Conservation (phyloP, 2,888 invertebrate genomes). For the Julus scanicus region DNA sequence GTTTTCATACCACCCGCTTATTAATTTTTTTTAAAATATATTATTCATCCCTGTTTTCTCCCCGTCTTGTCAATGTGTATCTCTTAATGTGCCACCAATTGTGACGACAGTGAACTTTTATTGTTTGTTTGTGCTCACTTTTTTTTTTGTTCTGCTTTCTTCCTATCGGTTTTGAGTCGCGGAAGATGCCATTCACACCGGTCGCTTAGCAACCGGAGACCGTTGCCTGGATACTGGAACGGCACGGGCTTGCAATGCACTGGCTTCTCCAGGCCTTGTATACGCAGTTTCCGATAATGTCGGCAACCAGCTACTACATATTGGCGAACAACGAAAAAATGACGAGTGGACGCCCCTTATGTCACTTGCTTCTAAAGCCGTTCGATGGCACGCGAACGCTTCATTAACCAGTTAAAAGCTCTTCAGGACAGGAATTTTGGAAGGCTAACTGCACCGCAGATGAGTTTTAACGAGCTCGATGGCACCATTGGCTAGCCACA, state of each 20-base stretch:
- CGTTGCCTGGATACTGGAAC: conserved; percentile 47
- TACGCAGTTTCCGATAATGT: background rate
- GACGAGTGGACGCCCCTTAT: background rate
- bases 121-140: conserved; percentile 20
- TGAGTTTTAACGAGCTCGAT: background rate
- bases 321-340: background rate
- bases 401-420: background rate
- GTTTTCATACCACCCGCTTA: background rate
- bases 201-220: conserved; percentile 48
- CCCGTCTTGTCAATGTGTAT: background rate
- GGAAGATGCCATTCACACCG: conserved; percentile 52
- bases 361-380: background rate
- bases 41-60: background rate
- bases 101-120: conserved; percentile 30
- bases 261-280: background rate
- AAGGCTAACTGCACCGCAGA: background rate
- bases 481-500: background rate
- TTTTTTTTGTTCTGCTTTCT: background rate
- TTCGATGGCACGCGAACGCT: background rate
- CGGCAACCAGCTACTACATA: background rate
- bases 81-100: background rate
- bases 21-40: background rate
- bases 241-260: background rate
- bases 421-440: background rate
- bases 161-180: background rate